Evolutionary conservation across 2,888 invertebrate genomes (phyloP).

Genomic region (Drosophila rellima): DNA sequence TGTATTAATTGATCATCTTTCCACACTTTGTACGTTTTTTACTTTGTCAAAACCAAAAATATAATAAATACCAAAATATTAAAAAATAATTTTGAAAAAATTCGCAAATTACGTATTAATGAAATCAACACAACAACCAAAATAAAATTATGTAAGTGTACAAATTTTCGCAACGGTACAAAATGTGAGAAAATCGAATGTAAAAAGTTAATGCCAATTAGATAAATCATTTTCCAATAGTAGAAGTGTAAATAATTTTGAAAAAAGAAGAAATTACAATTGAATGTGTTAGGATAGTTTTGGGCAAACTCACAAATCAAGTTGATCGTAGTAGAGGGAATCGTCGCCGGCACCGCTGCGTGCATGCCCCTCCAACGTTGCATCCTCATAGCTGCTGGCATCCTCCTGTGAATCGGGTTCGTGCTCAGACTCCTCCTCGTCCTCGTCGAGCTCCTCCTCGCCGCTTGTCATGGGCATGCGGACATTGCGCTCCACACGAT

Average conservation of each 20-base stretch:
- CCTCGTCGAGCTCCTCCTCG: constrained; percentile 59
- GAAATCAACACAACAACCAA: constrained; percentile 65
- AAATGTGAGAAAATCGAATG: constrained; percentile 63
- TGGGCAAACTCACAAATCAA: constrained; percentile 84
- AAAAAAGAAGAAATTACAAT: constrained; percentile 35
- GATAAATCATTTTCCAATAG: constrained; percentile 33
- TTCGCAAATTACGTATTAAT: constrained; percentile 26
- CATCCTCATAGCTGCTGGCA: constrained; percentile 77
- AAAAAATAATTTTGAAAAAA: constrained; percentile 27
- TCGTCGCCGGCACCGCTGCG: constrained; percentile 80
- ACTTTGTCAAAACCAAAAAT: constrained; percentile 20
- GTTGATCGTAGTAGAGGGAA: constrained; percentile 83
- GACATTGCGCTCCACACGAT: constrained; percentile 82
- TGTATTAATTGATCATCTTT: constrained; percentile 31
- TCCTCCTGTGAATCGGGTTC: constrained; percentile 61
- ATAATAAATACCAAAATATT: constrained; percentile 24
- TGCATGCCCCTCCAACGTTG: constrained; percentile 56
- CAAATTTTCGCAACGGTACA: constrained; percentile 64
- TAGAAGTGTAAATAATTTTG: constrained; percentile 40
- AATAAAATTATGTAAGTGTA: constrained; percentile 10
- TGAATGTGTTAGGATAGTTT: constrained; percentile 47
- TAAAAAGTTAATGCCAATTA: constrained; percentile 65
- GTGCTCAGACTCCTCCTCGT: constrained; percentile 51
- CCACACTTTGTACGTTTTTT: constrained; percentile 66
- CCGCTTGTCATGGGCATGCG: constrained; percentile 65